phyloP scores from a whole-genome alignment of 1,140 invertebrate genomes.

The Riptortus pedestris region DNA sequence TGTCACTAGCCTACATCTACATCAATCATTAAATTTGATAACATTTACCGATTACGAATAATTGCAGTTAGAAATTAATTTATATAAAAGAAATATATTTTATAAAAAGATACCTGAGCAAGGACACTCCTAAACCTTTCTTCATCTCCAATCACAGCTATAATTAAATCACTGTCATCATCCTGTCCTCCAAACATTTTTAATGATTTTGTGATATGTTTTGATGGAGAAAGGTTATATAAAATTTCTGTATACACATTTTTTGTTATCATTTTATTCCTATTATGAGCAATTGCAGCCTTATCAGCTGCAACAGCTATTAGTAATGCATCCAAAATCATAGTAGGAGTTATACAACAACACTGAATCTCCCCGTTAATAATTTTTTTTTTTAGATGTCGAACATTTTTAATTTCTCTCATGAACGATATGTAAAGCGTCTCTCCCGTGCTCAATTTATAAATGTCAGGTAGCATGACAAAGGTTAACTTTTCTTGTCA shows the following conservation, averaged over 20 bases:
- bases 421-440: background rate
- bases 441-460: background rate
- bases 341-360: background rate
- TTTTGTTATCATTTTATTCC: constrained; percentile 43
- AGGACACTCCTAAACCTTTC: background rate
- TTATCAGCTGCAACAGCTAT: constrained; percentile 9
- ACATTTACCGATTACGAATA: too few species aligned
- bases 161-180: constrained; percentile 42
- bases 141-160: constrained; percentile 42
- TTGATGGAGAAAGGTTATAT: constrained; percentile 54
- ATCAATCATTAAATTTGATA: too few species aligned
- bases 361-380: background rate
- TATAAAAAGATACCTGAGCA: background rate
- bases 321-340: constrained; percentile 17
- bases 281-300: background rate
- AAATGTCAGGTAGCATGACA: too few species aligned
- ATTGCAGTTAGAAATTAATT: too few species aligned
- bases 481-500: too few species aligned
- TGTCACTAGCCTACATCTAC: too few species aligned
- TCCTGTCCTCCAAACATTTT: constrained; percentile 51
- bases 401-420: background rate
- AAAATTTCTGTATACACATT: constrained; percentile 53
- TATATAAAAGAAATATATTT: too few species aligned
- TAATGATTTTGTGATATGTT: constrained; percentile 55
- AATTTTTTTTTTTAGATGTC: background rate